Conservation (phyloP, 1,140 invertebrate species). For the Pseudomyrmex concolor region DNA sequence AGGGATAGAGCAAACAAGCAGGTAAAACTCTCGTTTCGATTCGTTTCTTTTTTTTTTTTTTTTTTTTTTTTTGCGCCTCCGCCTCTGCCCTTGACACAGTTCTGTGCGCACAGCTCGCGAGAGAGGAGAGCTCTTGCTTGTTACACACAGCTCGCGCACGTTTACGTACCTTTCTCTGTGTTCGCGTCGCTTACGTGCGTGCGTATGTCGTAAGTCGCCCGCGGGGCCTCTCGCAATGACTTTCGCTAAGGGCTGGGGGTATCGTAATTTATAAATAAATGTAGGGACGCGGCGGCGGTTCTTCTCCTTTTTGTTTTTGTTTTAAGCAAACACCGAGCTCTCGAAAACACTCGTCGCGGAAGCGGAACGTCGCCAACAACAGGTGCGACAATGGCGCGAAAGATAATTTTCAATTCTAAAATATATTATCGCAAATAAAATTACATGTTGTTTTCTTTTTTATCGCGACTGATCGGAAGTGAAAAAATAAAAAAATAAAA, state of each 20-base stretch:
- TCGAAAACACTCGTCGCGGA: neutral
- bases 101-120: conserved; percentile 68
- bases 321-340: too few species aligned
- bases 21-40: conserved; percentile 76
- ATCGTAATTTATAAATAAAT: neutral
- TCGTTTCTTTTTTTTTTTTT: conserved; percentile 62
- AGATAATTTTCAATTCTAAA: too few species aligned
- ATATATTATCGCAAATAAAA: too few species aligned
- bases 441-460: too few species aligned
- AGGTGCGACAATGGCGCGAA: too few species aligned
- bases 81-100: conserved; percentile 83
- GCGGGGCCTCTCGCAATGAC: conserved; percentile 33
- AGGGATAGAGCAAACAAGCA: conserved; percentile 50
- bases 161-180: conserved; percentile 47
- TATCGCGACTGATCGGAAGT: too few species aligned
- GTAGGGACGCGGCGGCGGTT: too few species aligned
- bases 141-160: conserved; percentile 62
- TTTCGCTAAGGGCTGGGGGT: neutral
- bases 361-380: too few species aligned
- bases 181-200: neutral
- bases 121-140: conserved; percentile 65
- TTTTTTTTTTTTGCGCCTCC: conserved; percentile 74
- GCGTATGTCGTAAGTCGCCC: conserved; percentile 25
- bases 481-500: too few species aligned
- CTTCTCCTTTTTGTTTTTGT: too few species aligned